A percentile compares a stretch with the other conserved stretches of the same genome.
Conservation (phyloP, 2,797 vertebrate species). For the Argyrosomus regius region DNA sequence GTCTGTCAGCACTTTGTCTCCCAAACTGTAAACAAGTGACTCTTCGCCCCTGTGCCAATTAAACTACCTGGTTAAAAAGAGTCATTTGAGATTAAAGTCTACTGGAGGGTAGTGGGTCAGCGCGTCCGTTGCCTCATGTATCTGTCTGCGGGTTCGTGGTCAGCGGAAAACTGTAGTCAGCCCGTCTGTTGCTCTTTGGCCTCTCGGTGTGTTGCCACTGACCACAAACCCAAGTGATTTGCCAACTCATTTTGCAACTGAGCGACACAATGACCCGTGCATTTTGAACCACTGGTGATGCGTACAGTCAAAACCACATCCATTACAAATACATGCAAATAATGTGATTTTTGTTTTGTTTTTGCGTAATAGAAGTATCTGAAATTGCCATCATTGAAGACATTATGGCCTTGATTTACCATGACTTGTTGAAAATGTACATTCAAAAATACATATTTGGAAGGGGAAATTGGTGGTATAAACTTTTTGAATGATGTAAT, state of each 20-base stretch:
- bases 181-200: constrained; percentile 9
- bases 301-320: not conserved
- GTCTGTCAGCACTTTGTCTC: not conserved
- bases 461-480: not conserved
- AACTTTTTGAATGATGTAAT: not conserved
- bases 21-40: constrained; percentile 16
- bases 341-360: not conserved
- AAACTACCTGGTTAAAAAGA: constrained; percentile 2
- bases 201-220: not conserved
- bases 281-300: not conserved
- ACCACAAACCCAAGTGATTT: constrained; percentile 31
- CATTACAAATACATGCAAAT: constrained; percentile 7
- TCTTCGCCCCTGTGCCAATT: not conserved
- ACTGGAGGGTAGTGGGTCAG: not conserved
- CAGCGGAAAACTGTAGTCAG: not conserved
- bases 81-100: constrained; percentile 13
- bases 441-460: not conserved
- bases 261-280: not conserved
- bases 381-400: not conserved
- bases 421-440: not conserved
- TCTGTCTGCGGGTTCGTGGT: constrained; percentile 10
- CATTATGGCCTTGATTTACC: not conserved
- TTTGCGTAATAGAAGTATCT: not conserved
- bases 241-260: not conserved
- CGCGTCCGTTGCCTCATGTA: not conserved